A percentile compares a stretch with the other conserved stretches of the same genome.
These are phyloP conservation scores for Synchiropus splendidus DNA, from an alignment of 2,113 vertebrate species.

Conservation along the genomic window DNA sequence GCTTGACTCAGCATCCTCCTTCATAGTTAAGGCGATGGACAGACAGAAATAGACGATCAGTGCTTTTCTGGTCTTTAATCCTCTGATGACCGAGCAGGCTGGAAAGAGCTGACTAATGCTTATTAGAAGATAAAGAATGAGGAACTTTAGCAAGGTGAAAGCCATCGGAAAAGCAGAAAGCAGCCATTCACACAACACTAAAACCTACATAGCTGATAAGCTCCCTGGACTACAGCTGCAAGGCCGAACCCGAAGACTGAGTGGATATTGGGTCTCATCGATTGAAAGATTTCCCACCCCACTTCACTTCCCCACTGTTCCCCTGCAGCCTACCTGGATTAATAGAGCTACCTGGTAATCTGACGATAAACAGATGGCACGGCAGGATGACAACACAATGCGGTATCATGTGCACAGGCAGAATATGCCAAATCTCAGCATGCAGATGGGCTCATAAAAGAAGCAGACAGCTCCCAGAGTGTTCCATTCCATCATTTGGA, in stretches of 20 bases:
- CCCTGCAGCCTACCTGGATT: constrained; percentile 44
- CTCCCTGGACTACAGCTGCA: neutral
- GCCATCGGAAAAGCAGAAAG: constrained; percentile 4
- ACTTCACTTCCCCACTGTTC: constrained; percentile 40
- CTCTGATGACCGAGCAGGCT: constrained; percentile 2
- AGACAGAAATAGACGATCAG: constrained; percentile 18
- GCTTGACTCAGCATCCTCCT: constrained; percentile 19
- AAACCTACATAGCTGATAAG: constrained; percentile 5
- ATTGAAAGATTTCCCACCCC: constrained; percentile 48
- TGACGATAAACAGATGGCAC: constrained; percentile 45
- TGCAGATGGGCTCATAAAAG: constrained; percentile 5
- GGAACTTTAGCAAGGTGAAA: constrained; percentile 18
- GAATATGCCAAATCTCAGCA: constrained; percentile 24
- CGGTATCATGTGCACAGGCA: neutral
- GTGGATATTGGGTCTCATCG: constrained; percentile 44
- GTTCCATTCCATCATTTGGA: neutral
- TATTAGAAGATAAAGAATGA: constrained; percentile 10
- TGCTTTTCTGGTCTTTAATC: constrained; percentile 19
- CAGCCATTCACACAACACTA: neutral
- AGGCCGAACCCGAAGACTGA: neutral
- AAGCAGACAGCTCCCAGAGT: too few species aligned
- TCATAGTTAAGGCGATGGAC: constrained; percentile 8
- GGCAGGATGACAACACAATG: constrained; percentile 31
- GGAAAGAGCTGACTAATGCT: constrained; percentile 13
- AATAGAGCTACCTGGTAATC: constrained; percentile 51